These are phyloP conservation scores for Chunga burmeisteri DNA, from an alignment of 2,113 vertebrate genomes.

Conservation along the genomic window DNA sequence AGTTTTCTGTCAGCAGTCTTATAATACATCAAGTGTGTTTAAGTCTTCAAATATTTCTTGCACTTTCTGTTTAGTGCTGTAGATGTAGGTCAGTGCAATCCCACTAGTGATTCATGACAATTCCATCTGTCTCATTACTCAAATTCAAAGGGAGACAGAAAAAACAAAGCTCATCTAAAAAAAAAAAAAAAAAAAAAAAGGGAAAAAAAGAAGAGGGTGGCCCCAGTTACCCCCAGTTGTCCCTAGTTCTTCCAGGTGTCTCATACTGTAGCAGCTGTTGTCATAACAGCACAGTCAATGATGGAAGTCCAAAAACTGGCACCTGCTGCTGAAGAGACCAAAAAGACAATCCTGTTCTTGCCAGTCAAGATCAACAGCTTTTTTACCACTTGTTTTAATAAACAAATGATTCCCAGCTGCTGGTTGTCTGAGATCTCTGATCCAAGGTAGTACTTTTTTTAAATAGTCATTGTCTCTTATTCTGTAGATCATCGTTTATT, in stretches of 20 bases:
- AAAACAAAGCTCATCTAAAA: not conserved
- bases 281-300: not conserved
- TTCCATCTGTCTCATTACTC: not conserved
- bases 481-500: not conserved
- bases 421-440: not conserved
- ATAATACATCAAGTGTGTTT: not conserved
- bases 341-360: not conserved
- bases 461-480: not conserved
- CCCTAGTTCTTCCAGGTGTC: not conserved
- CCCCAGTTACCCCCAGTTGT: not conserved
- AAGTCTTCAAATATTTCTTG: not conserved
- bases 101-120: not conserved
- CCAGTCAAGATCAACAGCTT: not conserved
- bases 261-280: not conserved
- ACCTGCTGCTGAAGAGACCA: not conserved
- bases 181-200: not conserved
- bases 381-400: not conserved
- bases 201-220: not conserved
- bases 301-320: not conserved
- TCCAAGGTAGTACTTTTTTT: rapidly evolving
- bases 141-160: not conserved
- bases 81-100: not conserved
- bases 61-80: not conserved
- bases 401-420: not conserved
- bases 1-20: not conserved